These are phyloP conservation scores for Drosophila borborema DNA, from an alignment of 2,888 invertebrate species.

Conservation along the genomic window DNA sequence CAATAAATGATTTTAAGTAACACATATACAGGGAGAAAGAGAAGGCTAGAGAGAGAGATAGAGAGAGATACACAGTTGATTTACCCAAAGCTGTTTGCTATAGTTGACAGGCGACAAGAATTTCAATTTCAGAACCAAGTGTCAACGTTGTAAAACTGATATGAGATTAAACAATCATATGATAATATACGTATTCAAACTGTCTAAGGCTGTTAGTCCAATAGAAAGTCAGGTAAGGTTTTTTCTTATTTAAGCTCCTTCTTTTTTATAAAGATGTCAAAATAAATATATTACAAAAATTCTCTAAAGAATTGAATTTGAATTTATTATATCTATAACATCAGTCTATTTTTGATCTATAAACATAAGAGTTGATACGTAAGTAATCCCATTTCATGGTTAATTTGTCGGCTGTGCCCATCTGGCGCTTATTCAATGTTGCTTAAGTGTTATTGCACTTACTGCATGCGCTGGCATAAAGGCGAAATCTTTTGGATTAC, in stretches of 20 bases:
- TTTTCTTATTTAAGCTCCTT: too few relatives aligned
- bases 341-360: not conserved
- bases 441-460: slow-evolving; percentile 79
- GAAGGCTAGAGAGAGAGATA: slow-evolving; percentile 17
- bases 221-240: too few relatives aligned
- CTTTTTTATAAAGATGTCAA: too few relatives aligned
- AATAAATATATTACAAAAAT: too few relatives aligned
- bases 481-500: slow-evolving; percentile 75
- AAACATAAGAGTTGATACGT: not conserved
- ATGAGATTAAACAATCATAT: not conserved
- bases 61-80: slow-evolving; percentile 27
- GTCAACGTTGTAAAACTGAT: not conserved
- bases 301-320: too few relatives aligned
- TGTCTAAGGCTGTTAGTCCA: not conserved
- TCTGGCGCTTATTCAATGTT: slow-evolving; percentile 52
- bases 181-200: not conserved
- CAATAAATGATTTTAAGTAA: slow-evolving; percentile 80
- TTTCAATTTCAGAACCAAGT: slow-evolving; percentile 11
- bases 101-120: slow-evolving; percentile 67
- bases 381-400: not conserved
- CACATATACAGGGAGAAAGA: slow-evolving; percentile 42
- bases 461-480: slow-evolving; percentile 64
- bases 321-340: too few relatives aligned
- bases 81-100: slow-evolving; percentile 41
- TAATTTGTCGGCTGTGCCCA: slow-evolving; percentile 66